Evolutionary conservation across 2,113 vertebrate species (phyloP), one percentile per base, ranked within the genome.

Genomic region (Pelvicachromis taeniatus): DNA sequence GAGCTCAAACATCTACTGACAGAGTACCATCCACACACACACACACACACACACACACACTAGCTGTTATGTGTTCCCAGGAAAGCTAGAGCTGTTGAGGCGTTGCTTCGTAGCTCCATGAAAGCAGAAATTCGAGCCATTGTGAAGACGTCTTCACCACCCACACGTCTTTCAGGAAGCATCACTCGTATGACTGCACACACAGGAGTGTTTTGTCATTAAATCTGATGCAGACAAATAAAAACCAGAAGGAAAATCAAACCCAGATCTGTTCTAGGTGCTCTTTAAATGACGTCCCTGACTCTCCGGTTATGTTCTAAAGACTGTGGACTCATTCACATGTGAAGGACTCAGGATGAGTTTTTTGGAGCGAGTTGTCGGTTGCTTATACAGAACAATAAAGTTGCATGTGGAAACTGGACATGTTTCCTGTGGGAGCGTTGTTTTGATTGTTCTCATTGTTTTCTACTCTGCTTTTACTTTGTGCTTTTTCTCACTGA

Each of bases 1-100:
- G 35, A 33, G 78, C 23, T 80, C 79, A 87, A 84, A 87, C 77
- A 80, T 65, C 61, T 68, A 16, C 68, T 85, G 86, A 54, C 80
- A 90, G 55, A n/a, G 56, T 31, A 54, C 9, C 50, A 14, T 17
- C 31, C 55, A 31, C 56, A 56, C n/a, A n/a, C 9, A 42, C 54
- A 78, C 59, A 80, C 29, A 40, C 4, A 75, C 40, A 48, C 58
- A 70, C 48, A 23, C 80, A 58, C 45, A 50, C 33, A 31, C 55
- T 21, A 31, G 50, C 77, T 0, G 4, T 70, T 3, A 63, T 61
- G 40, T 77, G 73, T 81, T 85, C 77, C 73, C 70, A 86, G 70
- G 78, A 81, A 85, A 68, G 12, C 52, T 80, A 5, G 55, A 84
- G 73, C 73, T 19, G 2, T 68, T 12, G 80, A 58, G 23, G 50